Conservation (phyloP, 1,140 invertebrate species). For the Chelonus insularis region DNA sequence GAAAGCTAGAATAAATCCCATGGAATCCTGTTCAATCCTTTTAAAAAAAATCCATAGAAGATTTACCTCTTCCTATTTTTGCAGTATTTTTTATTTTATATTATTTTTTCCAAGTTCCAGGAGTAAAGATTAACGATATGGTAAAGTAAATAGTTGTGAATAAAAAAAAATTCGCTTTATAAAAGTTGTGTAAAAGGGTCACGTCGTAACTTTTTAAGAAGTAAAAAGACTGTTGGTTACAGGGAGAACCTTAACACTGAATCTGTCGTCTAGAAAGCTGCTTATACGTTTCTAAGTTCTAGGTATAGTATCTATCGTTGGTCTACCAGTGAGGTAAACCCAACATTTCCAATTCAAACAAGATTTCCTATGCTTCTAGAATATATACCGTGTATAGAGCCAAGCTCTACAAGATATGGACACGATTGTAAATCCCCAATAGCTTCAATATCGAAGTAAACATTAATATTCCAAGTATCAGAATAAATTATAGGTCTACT, state of each 20-base stretch:
- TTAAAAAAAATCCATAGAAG: too few species aligned
- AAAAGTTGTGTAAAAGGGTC: neutral
- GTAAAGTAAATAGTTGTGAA: too few species aligned
- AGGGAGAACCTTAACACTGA: neutral
- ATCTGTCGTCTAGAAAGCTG: conserved; percentile 20
- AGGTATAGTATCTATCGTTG: conserved; percentile 34
- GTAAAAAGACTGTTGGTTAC: neutral
- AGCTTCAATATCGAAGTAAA: too few species aligned
- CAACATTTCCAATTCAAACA: conserved; percentile 49
- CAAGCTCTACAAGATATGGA: neutral
- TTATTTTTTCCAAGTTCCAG: too few species aligned
- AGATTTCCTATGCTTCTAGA: conserved; percentile 34
- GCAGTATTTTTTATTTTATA: too few species aligned
- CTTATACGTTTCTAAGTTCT: conserved; percentile 37
- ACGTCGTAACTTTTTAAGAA: neutral
- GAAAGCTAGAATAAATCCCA: too few species aligned
- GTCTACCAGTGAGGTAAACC: conserved; percentile 42
- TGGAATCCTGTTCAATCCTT: too few species aligned
- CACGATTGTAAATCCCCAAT: neutral
- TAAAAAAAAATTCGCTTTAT: too few species aligned
- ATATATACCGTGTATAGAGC: neutral
- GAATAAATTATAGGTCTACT: too few species aligned
- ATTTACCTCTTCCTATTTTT: too few species aligned
- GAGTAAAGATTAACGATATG: too few species aligned
- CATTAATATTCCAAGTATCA: too few species aligned